Percentiles rank a stretch among this genome's conserved stretches.
Conservation (phyloP, 2,888 invertebrate genomes). For the Watsonalla binaria region DNA sequence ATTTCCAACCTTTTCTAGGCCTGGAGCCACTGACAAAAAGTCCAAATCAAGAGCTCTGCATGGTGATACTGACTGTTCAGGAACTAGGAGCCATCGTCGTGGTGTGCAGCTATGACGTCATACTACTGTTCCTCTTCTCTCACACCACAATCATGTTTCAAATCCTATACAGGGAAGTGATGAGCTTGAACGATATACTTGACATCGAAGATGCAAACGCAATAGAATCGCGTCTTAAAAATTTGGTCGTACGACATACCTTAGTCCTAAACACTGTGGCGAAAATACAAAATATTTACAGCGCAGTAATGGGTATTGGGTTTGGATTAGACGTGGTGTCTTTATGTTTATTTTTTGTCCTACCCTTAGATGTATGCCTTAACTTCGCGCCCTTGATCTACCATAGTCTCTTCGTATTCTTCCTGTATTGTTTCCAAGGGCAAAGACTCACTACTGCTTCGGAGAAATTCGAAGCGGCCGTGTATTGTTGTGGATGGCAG, state of each 20-base stretch:
- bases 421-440: slow-evolving; percentile 38
- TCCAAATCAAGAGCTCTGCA: slow-evolving; percentile 30
- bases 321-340: slow-evolving; percentile 28
- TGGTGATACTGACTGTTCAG: slow-evolving; percentile 25
- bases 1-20: slow-evolving; percentile 16
- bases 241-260: slow-evolving; percentile 24
- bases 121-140: slow-evolving; percentile 30
- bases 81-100: slow-evolving; percentile 22
- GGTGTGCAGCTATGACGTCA: slow-evolving; percentile 27
- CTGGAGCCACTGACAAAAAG: slow-evolving; percentile 19
- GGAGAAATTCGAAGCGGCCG: slow-evolving; percentile 31
- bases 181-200: slow-evolving; percentile 12
- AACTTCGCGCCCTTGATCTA: slow-evolving; percentile 28
- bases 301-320: slow-evolving; percentile 23
- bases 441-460: slow-evolving; percentile 38
- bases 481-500: slow-evolving; percentile 43
- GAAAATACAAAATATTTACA: slow-evolving; percentile 30
- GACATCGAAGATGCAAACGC: slow-evolving; percentile 7
- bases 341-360: slow-evolving; percentile 31
- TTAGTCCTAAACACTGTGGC: slow-evolving; percentile 23
- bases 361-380: slow-evolving; percentile 29
- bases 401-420: slow-evolving; percentile 29
- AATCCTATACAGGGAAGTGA: slow-evolving; percentile 29
- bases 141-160: slow-evolving; percentile 32
- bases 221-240: slow-evolving; percentile 20